Base-by-base conservation (phyloP, 2,113 vertebrate genomes). In the Ptilonorhynchus violaceus region DNA sequence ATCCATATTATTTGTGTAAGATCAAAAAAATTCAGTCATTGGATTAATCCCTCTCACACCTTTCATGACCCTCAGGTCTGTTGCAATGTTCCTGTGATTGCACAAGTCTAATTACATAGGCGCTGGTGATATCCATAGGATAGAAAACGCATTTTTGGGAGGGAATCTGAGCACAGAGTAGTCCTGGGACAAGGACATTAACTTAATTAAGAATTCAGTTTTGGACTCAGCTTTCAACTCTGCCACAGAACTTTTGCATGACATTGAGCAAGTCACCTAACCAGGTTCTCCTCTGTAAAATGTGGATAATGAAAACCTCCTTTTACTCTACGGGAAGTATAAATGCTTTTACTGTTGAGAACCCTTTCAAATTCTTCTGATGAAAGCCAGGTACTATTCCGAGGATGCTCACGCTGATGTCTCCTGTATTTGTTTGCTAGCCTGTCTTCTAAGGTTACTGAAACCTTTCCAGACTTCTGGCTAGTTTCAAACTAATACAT, bases 401-500 rank as follows among this genome's bases (percentile, higher is more conserved):
- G 37, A 80, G 68, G 91, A 91, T 94, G 92, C 79, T 94, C 63
- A 77, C 17, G 42, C 35, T 94, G 63, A 58, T 93, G 75, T 86
- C 63, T 92, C 85, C 84, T 90, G 50, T 90, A 83, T 85, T 83
- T 94, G 41, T 93, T 97, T 83, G 41, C 72, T 80, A 66, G 46
- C 77, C 68, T 55, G 46, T 64, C 74, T 88, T 83, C 68, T 85
- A 80, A 90, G 27, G 56, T 88, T 93, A 91, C 85, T 77, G 75
- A 95, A 95, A 88, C 41, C 27, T 85, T 94, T 94, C 88, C 92
- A 95, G 72, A 56, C 33, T 90, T 85, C 92, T 93, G 93, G 78
- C 33, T 89, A 82, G 46, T 88, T 90, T 96, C 88, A 96, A 90
- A 92, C 52, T n/a, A 82, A 42, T 49, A 53, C 20, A 18, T 68